A percentile compares a stretch with the other conserved stretches of the same genome.
phyloP scores from a whole-genome alignment of 2,888 invertebrate species.

The Myopa testacea region DNA sequence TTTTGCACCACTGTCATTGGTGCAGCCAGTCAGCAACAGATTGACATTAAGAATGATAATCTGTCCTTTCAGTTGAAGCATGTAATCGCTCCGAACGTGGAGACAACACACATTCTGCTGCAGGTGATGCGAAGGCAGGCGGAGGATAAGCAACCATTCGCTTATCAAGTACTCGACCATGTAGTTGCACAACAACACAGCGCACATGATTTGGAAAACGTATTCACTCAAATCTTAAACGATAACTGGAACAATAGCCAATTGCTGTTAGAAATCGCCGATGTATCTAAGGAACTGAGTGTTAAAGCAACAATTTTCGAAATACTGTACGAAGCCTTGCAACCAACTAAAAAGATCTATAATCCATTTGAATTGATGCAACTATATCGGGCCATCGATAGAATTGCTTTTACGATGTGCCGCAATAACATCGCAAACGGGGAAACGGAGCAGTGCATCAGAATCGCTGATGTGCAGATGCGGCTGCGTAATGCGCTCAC shows the following conservation, averaged over 20 bases:
- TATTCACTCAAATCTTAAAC: slow-evolving; percentile 12
- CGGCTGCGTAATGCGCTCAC: slow-evolving; percentile 3
- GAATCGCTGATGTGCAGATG: neutral
- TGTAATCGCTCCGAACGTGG: too few relatives aligned
- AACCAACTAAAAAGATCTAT: slow-evolving; percentile 24
- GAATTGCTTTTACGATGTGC: neutral
- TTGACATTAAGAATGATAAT: neutral
- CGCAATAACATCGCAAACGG: neutral
- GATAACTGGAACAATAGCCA: slow-evolving; percentile 22
- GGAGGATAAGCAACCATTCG: neutral
- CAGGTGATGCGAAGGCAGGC: neutral
- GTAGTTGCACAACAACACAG: neutral
- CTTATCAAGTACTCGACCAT: neutral
- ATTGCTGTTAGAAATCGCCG: slow-evolving; percentile 20
- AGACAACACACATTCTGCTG: neutral
- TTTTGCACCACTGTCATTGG: neutral
- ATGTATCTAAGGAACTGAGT: slow-evolving; percentile 9
- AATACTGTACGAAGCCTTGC: slow-evolving; percentile 6
- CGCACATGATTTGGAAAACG: neutral
- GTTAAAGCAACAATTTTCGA: slow-evolving; percentile 18
- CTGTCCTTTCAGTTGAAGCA: neutral
- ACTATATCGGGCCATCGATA: slow-evolving; percentile 1
- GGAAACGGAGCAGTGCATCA: neutral
- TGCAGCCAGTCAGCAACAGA: neutral
- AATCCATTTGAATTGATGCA: slow-evolving; percentile 31